Conservation (phyloP, 2,113 vertebrate species). For the Potamarius usumacintae region DNA sequence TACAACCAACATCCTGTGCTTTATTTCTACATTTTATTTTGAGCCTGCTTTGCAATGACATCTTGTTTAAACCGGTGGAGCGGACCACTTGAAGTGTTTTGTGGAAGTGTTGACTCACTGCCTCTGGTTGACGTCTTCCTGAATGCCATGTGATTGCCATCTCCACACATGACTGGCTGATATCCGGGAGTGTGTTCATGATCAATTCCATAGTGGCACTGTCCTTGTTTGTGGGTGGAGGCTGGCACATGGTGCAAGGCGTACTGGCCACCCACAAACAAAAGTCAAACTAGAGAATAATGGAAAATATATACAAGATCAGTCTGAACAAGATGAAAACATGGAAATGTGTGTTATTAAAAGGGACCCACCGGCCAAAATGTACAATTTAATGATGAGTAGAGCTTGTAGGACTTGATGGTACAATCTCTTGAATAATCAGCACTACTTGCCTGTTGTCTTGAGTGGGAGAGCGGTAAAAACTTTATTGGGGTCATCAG, state of each 20-base stretch:
- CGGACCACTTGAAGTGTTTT: not conserved
- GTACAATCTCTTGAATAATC: too few species aligned
- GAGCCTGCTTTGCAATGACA: not conserved
- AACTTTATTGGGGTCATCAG: too few species aligned
- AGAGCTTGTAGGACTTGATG: too few species aligned
- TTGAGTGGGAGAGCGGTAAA: too few species aligned
- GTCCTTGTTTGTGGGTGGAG: conserved; percentile 76
- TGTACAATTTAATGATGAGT: not conserved
- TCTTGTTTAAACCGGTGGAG: not conserved
- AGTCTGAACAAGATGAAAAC: not conserved
- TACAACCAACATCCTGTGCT: not conserved
- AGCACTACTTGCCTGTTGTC: too few species aligned
- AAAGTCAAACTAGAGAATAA: conserved; percentile 72
- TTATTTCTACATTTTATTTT: not conserved
- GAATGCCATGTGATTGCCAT: conserved; percentile 78
- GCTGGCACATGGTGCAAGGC: conserved; percentile 75
- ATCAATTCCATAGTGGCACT: conserved; percentile 73
- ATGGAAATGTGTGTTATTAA: not conserved
- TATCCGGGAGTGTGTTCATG: conserved; percentile 75
- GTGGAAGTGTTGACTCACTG: conserved; percentile 60
- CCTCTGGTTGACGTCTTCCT: conserved; percentile 68
- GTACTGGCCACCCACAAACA: conserved; percentile 76
- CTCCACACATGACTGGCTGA: conserved; percentile 75
- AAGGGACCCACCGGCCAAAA: not conserved
- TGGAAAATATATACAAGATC: not conserved